These are phyloP conservation scores for Sesamia inferens DNA, from an alignment of 2,888 invertebrate genomes.

Conservation along the genomic window DNA sequence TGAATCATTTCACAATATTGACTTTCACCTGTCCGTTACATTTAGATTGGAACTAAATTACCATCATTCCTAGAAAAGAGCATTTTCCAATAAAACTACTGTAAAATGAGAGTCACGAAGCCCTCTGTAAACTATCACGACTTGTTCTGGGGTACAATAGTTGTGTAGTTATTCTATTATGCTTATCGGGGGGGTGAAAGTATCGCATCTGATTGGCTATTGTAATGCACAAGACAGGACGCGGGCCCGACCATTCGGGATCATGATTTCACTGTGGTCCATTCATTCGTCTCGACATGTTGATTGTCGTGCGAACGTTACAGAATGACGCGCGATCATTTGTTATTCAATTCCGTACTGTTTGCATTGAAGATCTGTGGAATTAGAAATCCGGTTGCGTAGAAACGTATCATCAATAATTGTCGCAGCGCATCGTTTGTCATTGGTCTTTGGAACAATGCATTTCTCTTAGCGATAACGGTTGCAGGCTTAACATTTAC, in stretches of 20 bases:
- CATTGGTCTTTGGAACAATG: constrained; percentile 43
- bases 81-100: constrained; percentile 86
- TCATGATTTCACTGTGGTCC: constrained; percentile 80
- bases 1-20: constrained; percentile 73
- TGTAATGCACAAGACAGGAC: constrained; percentile 77
- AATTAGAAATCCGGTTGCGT: constrained; percentile 78
- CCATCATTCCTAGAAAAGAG: constrained; percentile 80
- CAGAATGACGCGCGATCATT: constrained; percentile 74
- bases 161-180: constrained; percentile 85
- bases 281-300: constrained; percentile 81
- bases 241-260: constrained; percentile 79
- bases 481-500: constrained; percentile 50
- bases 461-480: constrained; percentile 48
- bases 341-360: constrained; percentile 81
- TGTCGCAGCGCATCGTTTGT: constrained; percentile 53
- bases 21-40: constrained; percentile 85
- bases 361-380: constrained; percentile 74
- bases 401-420: constrained; percentile 75
- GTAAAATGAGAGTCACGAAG: constrained; percentile 86
- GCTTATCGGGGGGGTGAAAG: constrained; percentile 86
- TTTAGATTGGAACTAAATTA: constrained; percentile 81
- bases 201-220: constrained; percentile 84
- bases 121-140: constrained; percentile 87
- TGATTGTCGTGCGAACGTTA: constrained; percentile 85
- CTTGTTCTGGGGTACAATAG: constrained; percentile 82